Percentiles rank a stretch among this genome's conserved stretches.
These are phyloP conservation scores for Ataeniobius toweri DNA, from an alignment of 2,797 vertebrate species.

Conservation along the genomic window DNA sequence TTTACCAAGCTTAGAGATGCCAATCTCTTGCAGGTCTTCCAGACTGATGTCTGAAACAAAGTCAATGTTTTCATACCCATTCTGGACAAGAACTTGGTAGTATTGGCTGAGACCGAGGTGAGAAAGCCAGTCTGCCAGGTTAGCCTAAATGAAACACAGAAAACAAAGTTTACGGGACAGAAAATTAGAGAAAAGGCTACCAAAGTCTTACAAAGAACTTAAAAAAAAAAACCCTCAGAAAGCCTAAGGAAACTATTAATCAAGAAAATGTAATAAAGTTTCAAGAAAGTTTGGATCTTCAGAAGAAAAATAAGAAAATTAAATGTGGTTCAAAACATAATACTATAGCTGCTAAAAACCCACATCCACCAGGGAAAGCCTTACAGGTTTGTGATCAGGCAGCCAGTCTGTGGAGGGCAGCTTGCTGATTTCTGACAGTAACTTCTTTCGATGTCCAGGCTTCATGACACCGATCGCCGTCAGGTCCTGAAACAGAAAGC, in stretches of 20 bases:
- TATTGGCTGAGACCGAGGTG: constrained; percentile 96
- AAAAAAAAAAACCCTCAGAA: not conserved
- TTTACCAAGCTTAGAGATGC: constrained; percentile 95
- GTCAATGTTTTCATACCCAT: constrained; percentile 97
- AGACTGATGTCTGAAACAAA: constrained; percentile 97
- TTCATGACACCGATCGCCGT: constrained; percentile 97
- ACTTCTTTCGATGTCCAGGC: constrained; percentile 97
- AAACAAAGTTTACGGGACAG: not conserved
- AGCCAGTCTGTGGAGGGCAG: constrained; percentile 91
- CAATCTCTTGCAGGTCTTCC: constrained; percentile 97
- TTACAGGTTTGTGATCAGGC: constrained; percentile 93
- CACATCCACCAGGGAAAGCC: constrained; percentile 34
- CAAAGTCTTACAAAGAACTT: not conserved
- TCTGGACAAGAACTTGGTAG: constrained; percentile 96
- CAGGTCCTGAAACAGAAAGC: constrained; percentile 85
- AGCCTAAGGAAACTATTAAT: not conserved
- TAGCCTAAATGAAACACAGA: constrained; percentile 81
- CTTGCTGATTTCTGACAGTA: constrained; percentile 92
- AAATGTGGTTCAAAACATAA: not conserved
- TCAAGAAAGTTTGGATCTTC: not conserved
- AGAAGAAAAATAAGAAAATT: not conserved
- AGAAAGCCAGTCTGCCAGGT: constrained; percentile 93
- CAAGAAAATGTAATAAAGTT: not conserved
- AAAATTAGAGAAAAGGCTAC: not conserved
- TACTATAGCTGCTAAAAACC: constrained; percentile 8